Conservation (phyloP, 1,140 invertebrate species). For the Zaprionus nigranus region DNA sequence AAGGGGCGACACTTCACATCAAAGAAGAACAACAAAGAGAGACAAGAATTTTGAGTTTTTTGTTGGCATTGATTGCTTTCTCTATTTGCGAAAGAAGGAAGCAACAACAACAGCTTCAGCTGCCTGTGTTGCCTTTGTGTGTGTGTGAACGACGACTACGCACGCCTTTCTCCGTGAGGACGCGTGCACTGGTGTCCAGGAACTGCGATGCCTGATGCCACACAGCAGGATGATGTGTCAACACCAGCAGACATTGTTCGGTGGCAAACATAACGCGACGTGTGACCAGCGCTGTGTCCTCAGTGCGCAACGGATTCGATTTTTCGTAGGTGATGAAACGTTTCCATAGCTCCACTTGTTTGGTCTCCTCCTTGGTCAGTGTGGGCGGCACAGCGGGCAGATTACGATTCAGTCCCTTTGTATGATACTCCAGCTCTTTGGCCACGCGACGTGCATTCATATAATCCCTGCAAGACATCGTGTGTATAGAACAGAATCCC, state of each 20-base stretch:
- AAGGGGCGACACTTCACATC: conserved; percentile 69
- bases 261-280: conserved; percentile 99
- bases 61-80: conserved; percentile 34
- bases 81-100: conserved; percentile 60
- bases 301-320: conserved; percentile 96
- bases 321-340: conserved; percentile 99
- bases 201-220: conserved; percentile 99
- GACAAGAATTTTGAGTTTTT: conserved; percentile 56
- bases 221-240: conserved; percentile 98
- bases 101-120: conserved; percentile 14
- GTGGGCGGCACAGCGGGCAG: conserved; percentile 97
- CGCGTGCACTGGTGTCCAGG: conserved; percentile 96
- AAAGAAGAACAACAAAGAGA: conserved; percentile 53
- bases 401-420: conserved; percentile 97
- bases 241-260: conserved; percentile 97
- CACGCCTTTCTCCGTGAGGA: conserved; percentile 97
- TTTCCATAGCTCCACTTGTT: conserved; percentile 99
- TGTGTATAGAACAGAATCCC: background rate
- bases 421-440: conserved; percentile 98
- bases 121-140: background rate
- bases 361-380: conserved; percentile 95
- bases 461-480: conserved; percentile 89
- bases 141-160: conserved; percentile 67
- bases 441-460: conserved; percentile 99
- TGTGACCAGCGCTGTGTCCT: conserved; percentile 97